A percentile compares a stretch with the other conserved stretches of the same genome.
These are phyloP conservation scores for Sphaeramia orbicularis DNA, from an alignment of 2,797 vertebrate species.

Conservation along the genomic window DNA sequence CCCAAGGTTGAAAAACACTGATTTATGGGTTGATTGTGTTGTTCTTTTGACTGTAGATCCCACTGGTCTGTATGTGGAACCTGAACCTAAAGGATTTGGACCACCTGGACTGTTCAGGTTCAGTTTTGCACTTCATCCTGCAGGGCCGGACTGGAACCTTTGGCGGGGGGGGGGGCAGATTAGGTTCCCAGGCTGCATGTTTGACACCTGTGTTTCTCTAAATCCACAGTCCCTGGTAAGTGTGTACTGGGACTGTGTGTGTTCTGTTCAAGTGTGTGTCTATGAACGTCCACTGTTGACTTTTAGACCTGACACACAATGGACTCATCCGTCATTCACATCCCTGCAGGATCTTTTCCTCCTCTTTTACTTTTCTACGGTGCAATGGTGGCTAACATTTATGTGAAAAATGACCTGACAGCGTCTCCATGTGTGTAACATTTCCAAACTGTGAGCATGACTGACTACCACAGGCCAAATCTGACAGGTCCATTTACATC, in stretches of 20 bases:
- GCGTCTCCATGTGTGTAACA: not conserved
- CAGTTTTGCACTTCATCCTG: too few species aligned
- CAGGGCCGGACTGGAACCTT: too few species aligned
- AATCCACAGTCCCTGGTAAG: not conserved
- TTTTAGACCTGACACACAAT: slow-evolving; percentile 50
- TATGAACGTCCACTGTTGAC: slow-evolving; percentile 22
- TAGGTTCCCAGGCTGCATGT: too few species aligned
- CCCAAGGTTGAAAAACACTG: too few species aligned
- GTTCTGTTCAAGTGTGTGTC: slow-evolving; percentile 18
- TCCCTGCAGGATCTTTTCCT: slow-evolving; percentile 38
- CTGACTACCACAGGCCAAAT: too few species aligned
- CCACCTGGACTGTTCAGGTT: too few species aligned
- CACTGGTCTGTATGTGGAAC: too few species aligned
- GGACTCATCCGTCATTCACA: slow-evolving; percentile 44
- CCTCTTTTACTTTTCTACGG: slow-evolving; percentile 6
- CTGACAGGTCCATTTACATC: not conserved
- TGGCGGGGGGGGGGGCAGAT: too few species aligned
- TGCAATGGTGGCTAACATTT: slow-evolving; percentile 13
- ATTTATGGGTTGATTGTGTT: too few species aligned
- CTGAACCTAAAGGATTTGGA: too few species aligned
- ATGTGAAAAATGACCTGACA: slow-evolving; percentile 21
- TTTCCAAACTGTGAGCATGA: not conserved
- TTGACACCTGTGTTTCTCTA: not conserved
- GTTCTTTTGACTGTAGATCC: too few species aligned
- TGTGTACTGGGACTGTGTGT: slow-evolving; percentile 5